Evolutionary conservation across 2,888 invertebrate genomes (phyloP).

Genomic region (Schrankia costaestrigalis): DNA sequence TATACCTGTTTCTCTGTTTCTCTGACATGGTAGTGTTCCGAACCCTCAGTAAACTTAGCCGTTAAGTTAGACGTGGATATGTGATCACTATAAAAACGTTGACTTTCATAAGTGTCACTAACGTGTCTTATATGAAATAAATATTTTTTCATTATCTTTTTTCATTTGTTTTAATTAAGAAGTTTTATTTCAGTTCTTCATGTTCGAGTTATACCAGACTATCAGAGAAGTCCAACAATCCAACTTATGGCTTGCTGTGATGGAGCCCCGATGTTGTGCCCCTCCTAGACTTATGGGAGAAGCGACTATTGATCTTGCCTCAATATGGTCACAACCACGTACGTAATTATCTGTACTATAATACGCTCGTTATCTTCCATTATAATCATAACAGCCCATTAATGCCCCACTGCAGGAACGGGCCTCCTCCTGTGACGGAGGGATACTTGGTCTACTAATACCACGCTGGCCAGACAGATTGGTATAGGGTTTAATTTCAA

Average conservation of each 20-base stretch:
- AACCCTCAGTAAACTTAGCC: neutral
- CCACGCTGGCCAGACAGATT: no score
- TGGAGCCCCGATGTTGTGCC: slow-evolving; percentile 69
- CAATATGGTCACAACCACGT: slow-evolving; percentile 87
- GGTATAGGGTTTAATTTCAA: no score
- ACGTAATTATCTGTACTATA: slow-evolving; percentile 23
- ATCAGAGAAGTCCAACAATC: slow-evolving; percentile 80
- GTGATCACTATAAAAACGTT: no score
- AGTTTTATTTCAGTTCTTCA: slow-evolving; percentile 81
- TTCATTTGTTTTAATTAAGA: no score
- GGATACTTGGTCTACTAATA: no score
- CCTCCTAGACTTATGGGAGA: slow-evolving; percentile 80
- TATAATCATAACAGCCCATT: no score
- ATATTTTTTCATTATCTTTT: neutral
- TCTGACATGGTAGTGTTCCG: no score
- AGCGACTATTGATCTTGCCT: slow-evolving; percentile 82
- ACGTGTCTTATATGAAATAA: no score
- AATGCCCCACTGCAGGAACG: neutral
- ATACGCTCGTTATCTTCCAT: neutral
- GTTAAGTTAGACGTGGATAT: no score
- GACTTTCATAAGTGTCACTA: no score
- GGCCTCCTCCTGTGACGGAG: no score
- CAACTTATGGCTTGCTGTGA: slow-evolving; percentile 81
- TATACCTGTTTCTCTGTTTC: no score
- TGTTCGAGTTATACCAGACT: slow-evolving; percentile 82